Conservation (phyloP, 2,797 vertebrate species). For the Cyclopterus lumpus region DNA sequence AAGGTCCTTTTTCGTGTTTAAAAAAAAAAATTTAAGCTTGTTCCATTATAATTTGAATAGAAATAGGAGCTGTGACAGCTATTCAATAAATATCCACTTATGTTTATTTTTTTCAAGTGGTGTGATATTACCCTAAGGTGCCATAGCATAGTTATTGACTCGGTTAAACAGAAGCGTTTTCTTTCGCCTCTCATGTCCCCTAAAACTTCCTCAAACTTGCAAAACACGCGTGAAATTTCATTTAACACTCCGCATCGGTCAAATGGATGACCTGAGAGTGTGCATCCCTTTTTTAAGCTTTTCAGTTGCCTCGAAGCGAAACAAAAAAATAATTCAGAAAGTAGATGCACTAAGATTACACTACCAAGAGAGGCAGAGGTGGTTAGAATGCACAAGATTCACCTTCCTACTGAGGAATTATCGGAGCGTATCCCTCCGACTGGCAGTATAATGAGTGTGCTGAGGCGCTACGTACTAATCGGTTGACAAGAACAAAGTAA, state of each 20-base stretch:
- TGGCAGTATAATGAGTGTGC: constrained; percentile 72
- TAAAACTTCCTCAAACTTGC: constrained; percentile 62
- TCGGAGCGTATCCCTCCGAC: constrained; percentile 74
- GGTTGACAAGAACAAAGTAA: constrained; percentile 64
- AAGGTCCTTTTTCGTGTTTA: constrained; percentile 48
- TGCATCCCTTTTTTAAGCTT: constrained; percentile 59
- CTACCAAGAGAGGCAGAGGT: constrained; percentile 59
- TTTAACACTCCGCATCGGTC: constrained; percentile 69
- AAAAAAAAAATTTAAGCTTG: no score
- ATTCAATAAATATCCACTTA: constrained; percentile 81
- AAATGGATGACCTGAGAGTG: constrained; percentile 71
- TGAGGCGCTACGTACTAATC: constrained; percentile 75
- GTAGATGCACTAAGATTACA: constrained; percentile 46
- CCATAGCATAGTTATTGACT: constrained; percentile 76
- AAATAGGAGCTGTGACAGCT: constrained; percentile 63
- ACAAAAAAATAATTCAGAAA: constrained; percentile 38
- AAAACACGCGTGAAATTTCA: constrained; percentile 77
- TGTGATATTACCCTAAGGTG: constrained; percentile 77
- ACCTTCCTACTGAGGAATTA: constrained; percentile 73
- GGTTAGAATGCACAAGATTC: constrained; percentile 69
- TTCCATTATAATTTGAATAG: constrained; percentile 64
- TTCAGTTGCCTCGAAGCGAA: constrained; percentile 56
- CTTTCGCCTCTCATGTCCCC: constrained; percentile 57
- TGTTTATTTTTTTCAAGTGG: constrained; percentile 72
- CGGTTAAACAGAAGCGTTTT: constrained; percentile 72